Evolutionary conservation across 2,113 vertebrate genomes (phyloP), one percentile per base, ranked within the genome.

Genomic region (Rhinoptilus africanus): DNA sequence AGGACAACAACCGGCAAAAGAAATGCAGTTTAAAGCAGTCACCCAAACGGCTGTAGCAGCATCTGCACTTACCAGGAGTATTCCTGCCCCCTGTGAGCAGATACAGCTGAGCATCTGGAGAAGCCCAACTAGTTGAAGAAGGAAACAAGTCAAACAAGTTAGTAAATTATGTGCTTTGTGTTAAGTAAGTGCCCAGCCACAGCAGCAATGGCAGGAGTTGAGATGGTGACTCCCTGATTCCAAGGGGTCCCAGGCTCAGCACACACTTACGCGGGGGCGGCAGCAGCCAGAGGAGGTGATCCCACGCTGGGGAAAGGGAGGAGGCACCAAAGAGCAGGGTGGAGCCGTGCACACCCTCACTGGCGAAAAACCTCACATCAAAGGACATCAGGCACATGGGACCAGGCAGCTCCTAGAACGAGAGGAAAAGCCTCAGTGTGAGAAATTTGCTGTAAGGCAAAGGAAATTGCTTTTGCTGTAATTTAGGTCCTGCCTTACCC

Each of bases 201-300:
- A 10, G 9, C 60, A 45, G 78, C 27, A 14, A 5, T 21, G 23
- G 37, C 41, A 32, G 63, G 57, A 43, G 73, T 35, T 3, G 22
- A 7, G 43, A 7, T 4, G 23, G 66, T 3, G 39, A 24, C 4
- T 18, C 47, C 22, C 67, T 6, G 24, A n/a, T 3, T 39, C 16
- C 2, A 14, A 14, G 35, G 34, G 22, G 24, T 34, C 14, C 62
- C 14, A 5, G 77, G 50, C 23, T 12, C 1, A 9, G 41, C n/a
- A 12, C 0, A 0, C 4, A 0, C 30, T 22, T 23, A 23, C 18
- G 1, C 13, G 5, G 50, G 26, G 15, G 32, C 50, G 4, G 19
- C 13, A 20, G 43, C 43, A 8, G 66, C 45, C 30, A 2, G 37
- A 6, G 0, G 19, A 39, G 81, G 35, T 18, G 45, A 32, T 16